phyloP scores from a whole-genome alignment of 2,888 invertebrate genomes.

The Timema cristinae region DNA sequence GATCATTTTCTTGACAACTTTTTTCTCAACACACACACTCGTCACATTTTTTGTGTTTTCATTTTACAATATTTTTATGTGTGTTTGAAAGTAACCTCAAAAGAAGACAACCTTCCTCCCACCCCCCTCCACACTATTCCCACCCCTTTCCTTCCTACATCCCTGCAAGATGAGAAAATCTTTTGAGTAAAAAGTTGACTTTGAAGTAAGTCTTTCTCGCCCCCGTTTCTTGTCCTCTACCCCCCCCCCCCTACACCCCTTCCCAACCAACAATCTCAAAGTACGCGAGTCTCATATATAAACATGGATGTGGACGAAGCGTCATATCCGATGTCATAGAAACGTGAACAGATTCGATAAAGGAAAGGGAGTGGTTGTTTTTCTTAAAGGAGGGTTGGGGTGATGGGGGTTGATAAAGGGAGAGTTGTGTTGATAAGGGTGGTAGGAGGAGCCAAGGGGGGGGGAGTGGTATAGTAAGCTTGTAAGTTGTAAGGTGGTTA shows the following conservation, averaged over 20 bases:
- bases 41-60: too few relatives aligned
- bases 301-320: constrained; percentile 12
- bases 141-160: too few relatives aligned
- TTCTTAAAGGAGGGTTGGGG: not conserved
- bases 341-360: not conserved
- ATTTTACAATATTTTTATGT: too few relatives aligned
- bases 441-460: not conserved
- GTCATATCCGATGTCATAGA: constrained; percentile 15
- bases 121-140: too few relatives aligned
- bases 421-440: not conserved
- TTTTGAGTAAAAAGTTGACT: constrained; percentile 28
- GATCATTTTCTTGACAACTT: too few relatives aligned
- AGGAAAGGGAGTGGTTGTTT: not conserved
- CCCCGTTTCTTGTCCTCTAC: not conserved
- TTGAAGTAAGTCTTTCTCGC: constrained; percentile 21
- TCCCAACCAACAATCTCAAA: not conserved
- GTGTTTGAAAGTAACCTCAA: too few relatives aligned
- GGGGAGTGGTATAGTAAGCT: too few relatives aligned
- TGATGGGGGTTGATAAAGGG: not conserved
- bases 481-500: too few relatives aligned
- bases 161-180: constrained; percentile 17
- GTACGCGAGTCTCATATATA: constrained; percentile 17
- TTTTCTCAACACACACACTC: too few relatives aligned
- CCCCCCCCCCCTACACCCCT: not conserved
- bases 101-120: too few relatives aligned